Conservation (phyloP, 2,888 invertebrate species). For the Antitype chi region DNA sequence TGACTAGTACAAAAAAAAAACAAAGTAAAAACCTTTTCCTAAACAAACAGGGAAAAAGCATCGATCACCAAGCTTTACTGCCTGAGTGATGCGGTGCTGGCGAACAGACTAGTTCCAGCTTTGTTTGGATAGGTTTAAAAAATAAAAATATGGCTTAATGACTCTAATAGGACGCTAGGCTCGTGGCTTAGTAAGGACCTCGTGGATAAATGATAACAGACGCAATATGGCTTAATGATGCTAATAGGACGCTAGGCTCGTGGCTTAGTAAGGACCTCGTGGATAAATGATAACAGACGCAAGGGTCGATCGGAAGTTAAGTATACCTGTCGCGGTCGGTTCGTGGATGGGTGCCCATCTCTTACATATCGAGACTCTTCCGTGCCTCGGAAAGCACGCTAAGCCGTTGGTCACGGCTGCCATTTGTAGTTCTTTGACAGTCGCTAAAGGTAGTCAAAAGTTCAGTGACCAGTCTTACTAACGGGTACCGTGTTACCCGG, state of each 20-base stretch:
- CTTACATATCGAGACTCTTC: neutral
- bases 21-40: neutral
- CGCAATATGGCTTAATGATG: no score
- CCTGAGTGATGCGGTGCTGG: neutral
- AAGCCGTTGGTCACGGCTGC: neutral
- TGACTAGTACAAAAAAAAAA: neutral
- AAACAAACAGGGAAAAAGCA: neutral
- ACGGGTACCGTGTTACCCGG: neutral
- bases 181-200: no score
- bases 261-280: no score
- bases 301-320: neutral
- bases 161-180: neutral
- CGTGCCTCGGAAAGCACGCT: neutral
- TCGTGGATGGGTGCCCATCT: no score
- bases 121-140: neutral
- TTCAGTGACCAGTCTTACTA: neutral
- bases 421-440: neutral
- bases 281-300: neutral
- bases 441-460: neutral
- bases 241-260: no score
- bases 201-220: neutral
- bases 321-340: neutral
- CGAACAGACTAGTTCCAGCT: neutral
- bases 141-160: no score
- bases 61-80: neutral